Base-by-base conservation (phyloP, 2,113 vertebrate genomes). In the Lasiurus borealis region DNA sequence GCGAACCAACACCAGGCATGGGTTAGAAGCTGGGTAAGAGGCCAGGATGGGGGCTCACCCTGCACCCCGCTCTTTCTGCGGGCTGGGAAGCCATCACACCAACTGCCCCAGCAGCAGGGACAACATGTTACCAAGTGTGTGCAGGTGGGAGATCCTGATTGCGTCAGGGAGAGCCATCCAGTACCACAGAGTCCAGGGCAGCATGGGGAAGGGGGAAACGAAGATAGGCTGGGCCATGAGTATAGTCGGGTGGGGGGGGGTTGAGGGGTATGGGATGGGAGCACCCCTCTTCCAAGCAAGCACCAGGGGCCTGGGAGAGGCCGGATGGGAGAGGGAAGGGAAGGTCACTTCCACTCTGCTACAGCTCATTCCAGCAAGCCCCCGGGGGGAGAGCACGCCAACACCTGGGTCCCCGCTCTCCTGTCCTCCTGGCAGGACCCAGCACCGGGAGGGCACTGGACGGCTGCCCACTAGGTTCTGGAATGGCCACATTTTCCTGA, bases 231-330 rank as follows among this genome's bases (percentile, higher is more conserved):
- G 14, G 48, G 34, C 82, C 27, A 5, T 21, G 13, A 81, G 50
- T 19, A 46, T 19, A n/a, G n/a, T n/a, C n/a, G n/a, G n/a, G n/a
- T n/a, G 2, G 29, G 64, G 27, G 27, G 12, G 0, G 11, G 4
- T 0, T 9, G 0, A 0, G 44, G 25, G 34, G 3, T 40, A 36
- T 8, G 57, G 23, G 59, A 54, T 6, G 18, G 57, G 2, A 15
- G 13, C 29, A 48, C 5, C 46, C 27, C 5, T 31, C 10, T 23
- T 7, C n/a, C 10, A 2, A 68, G n/a, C n/a, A n/a, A n/a, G 71
- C 66, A 87, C 25, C 68, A 44, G 36, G 13, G 16, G 3, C 59
- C 59, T 21, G 31, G 29, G 12, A 50, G 31, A 64, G 23, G 9
- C 44, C 71, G 34, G 40, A 34, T 0, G 0, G 69, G 62, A 11